These are phyloP conservation scores for Danio choprae DNA, from an alignment of 2,797 vertebrate species.

Conservation along the genomic window DNA sequence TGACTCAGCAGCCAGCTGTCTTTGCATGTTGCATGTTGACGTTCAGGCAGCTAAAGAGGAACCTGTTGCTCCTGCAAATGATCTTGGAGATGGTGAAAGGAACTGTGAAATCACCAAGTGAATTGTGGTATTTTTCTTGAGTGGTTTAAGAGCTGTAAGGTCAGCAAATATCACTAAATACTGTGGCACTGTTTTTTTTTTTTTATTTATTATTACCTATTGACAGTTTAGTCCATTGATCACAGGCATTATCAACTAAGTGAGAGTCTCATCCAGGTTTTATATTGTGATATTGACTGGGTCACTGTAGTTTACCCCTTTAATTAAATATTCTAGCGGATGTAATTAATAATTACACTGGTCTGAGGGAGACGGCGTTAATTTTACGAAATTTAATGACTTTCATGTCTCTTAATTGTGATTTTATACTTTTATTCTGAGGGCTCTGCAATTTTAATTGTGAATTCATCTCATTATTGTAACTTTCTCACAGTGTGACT, in stretches of 20 bases:
- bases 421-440: too few relatives aligned
- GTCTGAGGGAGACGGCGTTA: not conserved
- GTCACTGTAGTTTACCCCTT: not conserved
- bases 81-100: slow-evolving; percentile 5
- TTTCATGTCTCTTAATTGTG: not conserved
- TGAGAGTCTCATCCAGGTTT: not conserved
- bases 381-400: too few relatives aligned
- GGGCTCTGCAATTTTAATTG: not conserved
- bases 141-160: not conserved
- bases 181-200: too few relatives aligned
- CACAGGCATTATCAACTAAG: not conserved
- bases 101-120: not conserved
- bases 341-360: not conserved
- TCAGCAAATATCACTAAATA: too few relatives aligned
- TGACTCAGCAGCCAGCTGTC: slow-evolving; percentile 46
- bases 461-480: not conserved
- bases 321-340: not conserved
- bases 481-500: not conserved
- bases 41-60: slow-evolving; percentile 2
- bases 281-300: not conserved
- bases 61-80: slow-evolving; percentile 14
- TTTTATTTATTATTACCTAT: not conserved
- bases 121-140: not conserved
- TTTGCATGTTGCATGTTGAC: not conserved
- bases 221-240: not conserved